Base-by-base conservation (phyloP, 1,140 invertebrate species). In the Oppia nitens region DNA sequence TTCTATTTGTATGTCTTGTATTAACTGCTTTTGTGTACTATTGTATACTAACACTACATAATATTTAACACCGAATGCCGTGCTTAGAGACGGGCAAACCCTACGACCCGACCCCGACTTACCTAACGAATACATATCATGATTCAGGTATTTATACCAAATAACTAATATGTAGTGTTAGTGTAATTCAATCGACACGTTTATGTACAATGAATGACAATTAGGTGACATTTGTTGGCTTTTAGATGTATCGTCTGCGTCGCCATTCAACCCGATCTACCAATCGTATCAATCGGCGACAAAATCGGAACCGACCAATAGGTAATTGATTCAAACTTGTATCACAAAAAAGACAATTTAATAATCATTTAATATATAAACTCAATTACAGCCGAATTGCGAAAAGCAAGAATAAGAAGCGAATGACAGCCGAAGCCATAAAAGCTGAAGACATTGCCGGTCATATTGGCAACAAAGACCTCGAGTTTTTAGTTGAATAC, bases 381-480 rank as follows among this genome's bases (percentile, higher is more conserved):
- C n/a, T n/a, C n/a, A 40, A 40, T 40, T 40, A 9, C 17, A 40
- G 32, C 17, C 32, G 32, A 40, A 40, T 9, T 40, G 32, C 32
- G 17, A 40, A 40, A 6, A 40, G 6, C 14, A 4, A 14, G 49
- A 24, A 25, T 32, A 57, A 57, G 56, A 57, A 57, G 56, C 29
- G 29, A 52, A 40, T 20, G 40, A 49, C 47, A 28, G 47, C 40
- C 1, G 14, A 6, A 27, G 12, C 25, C 23, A 47, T 21, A 24
- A n/a, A 40, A 6, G 47, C 56, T 1, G 47, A 57, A 21, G 26
- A 57, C 1, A 45, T 57, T 2, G 47, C 48, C 20, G 56, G 47
- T 28, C 26, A 50, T 25, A 27, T 57, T 28, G 56, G 56, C 17
- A 24, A n/a, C 23, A 47, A 56, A 17, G 56, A 57, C 25, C 20